Conservation (phyloP, 2,113 vertebrate genomes). For the Cynocephalus volans region DNA sequence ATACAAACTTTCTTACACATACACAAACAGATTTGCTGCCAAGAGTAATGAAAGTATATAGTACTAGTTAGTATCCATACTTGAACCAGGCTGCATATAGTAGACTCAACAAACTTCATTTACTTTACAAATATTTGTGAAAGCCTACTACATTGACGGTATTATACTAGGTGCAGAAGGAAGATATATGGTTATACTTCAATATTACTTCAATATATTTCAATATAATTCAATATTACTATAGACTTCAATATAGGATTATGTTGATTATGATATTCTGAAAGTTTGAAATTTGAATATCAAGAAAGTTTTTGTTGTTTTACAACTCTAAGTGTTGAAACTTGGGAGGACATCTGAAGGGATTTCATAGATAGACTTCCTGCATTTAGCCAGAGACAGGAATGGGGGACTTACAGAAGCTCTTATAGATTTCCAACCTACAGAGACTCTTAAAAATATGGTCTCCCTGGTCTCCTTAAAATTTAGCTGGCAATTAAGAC, state of each 20-base stretch:
- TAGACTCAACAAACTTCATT: neutral
- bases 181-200: neutral
- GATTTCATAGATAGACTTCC: neutral
- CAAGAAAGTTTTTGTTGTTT: neutral
- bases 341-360: neutral
- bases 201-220: neutral
- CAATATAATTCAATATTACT: neutral
- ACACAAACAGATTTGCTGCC: neutral
- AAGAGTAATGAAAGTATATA: neutral
- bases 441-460: neutral
- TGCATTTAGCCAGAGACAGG: neutral
- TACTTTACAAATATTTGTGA: constrained; percentile 29
- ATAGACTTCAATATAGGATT: no score
- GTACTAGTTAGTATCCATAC: neutral
- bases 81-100: neutral
- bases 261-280: neutral
- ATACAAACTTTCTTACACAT: neutral
- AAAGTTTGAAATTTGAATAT: neutral
- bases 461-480: neutral
- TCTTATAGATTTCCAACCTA: neutral
- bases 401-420: neutral
- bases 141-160: no score
- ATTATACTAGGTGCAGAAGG: neutral
- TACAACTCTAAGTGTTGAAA: neutral
- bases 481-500: neutral